Evolutionary conservation across 2,113 vertebrate genomes (phyloP).

Genomic region (Callospermophilus lateralis): DNA sequence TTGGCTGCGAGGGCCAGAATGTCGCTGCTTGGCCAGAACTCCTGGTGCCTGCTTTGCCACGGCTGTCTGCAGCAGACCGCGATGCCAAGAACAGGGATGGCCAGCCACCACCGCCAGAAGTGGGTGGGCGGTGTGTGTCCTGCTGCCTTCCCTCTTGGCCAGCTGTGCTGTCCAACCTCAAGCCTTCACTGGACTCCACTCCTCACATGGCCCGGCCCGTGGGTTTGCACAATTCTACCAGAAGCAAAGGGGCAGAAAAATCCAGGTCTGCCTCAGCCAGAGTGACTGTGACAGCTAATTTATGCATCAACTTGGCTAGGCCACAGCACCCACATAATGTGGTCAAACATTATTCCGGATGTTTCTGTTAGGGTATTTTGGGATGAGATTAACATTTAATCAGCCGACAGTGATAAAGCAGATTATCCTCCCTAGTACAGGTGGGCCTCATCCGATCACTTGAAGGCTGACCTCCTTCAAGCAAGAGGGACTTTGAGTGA

Average conservation of each 20-base stretch:
- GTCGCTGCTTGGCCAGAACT: neutral
- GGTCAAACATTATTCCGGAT: neutral
- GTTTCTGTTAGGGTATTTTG: neutral
- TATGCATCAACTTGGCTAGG: neutral
- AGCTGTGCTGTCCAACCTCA: neutral
- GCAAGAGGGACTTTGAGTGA: neutral
- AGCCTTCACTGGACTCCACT: too few relatives aligned
- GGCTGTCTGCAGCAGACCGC: neutral
- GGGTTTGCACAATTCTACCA: neutral
- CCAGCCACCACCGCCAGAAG: neutral
- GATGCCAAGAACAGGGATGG: neutral
- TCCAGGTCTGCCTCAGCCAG: neutral
- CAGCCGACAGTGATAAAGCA: neutral
- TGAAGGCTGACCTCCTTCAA: neutral
- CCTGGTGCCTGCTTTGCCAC: neutral
- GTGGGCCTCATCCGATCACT: neutral
- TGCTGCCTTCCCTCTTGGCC: neutral
- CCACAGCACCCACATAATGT: neutral
- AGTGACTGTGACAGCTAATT: neutral
- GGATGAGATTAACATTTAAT: neutral
- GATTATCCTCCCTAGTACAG: accelerated
- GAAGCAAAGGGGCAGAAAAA: neutral
- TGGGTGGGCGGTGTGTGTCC: neutral
- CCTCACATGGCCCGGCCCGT: neutral
- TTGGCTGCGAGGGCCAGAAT: neutral